phyloP scores from a whole-genome alignment of 1,140 invertebrate genomes.

The Dendrolimus punctatus region DNA sequence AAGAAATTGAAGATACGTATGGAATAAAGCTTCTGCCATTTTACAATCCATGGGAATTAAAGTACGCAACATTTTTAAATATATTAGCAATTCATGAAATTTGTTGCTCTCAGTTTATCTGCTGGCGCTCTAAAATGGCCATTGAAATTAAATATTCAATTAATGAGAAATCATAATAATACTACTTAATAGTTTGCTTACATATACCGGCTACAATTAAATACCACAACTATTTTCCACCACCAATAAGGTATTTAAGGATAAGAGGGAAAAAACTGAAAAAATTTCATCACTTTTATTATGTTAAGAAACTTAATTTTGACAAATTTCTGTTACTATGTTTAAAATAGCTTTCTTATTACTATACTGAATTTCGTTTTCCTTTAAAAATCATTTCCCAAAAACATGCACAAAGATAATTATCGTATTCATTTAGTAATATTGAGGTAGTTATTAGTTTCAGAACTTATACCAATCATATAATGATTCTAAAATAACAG shows the following conservation, averaged over 20 bases:
- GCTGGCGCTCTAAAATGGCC: neutral
- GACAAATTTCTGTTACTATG: conserved; percentile 62
- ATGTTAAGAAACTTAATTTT: conserved; percentile 68
- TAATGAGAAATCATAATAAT: too few species aligned
- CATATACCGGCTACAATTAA: too few species aligned
- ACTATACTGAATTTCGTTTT: conserved; percentile 54
- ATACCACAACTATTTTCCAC: too few species aligned
- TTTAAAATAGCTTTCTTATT: conserved; percentile 65
- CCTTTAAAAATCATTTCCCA: conserved; percentile 59
- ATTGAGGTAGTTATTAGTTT: conserved; percentile 71
- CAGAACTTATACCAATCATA: conserved; percentile 69
- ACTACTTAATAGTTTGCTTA: too few species aligned
- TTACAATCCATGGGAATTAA: too few species aligned
- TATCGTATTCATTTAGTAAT: conserved; percentile 69
- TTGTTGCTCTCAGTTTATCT: too few species aligned
- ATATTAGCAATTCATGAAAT: too few species aligned
- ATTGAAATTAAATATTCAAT: neutral
- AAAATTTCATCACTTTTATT: conserved; percentile 58
- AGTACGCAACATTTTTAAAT: too few species aligned
- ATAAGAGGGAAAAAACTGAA: conserved; percentile 20
- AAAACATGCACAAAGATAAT: conserved; percentile 69
- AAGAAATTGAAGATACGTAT: too few species aligned
- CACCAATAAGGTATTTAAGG: neutral
- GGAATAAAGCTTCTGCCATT: too few species aligned
- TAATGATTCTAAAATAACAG: conserved; percentile 64